Evolutionary conservation across 2,797 vertebrate species (phyloP).

Genomic region (Falco berigora): DNA sequence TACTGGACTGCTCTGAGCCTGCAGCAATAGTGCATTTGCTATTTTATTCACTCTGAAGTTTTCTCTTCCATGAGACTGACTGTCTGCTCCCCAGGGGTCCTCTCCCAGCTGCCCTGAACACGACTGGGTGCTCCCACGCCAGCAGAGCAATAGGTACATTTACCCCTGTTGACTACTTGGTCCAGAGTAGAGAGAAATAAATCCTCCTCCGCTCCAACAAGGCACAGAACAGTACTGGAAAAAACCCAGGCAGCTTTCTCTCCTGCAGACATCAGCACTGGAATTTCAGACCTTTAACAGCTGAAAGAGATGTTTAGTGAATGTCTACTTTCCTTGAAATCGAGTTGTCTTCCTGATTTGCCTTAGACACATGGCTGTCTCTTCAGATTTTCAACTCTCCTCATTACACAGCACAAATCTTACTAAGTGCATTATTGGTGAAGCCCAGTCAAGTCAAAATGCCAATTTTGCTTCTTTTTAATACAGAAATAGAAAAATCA

Average conservation of each 20-base stretch:
- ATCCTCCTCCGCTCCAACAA: neutral
- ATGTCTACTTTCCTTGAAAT: neutral
- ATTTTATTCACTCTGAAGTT: neutral
- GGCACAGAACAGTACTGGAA: neutral
- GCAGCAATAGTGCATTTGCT: neutral
- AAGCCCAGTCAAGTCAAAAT: neutral
- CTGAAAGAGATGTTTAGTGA: neutral
- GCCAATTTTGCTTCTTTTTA: neutral
- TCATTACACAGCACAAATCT: neutral
- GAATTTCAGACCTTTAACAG: neutral
- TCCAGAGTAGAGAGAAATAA: neutral
- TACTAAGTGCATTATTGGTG: neutral
- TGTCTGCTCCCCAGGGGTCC: neutral
- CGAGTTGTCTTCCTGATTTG: neutral
- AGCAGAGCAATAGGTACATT: neutral
- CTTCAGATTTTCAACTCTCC: neutral
- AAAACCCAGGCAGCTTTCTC: neutral
- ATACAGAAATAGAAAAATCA: neutral
- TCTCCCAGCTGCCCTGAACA: neutral
- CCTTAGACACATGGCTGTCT: neutral
- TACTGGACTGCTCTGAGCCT: neutral
- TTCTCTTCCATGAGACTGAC: neutral
- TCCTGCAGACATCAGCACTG: neutral
- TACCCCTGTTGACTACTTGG: neutral
- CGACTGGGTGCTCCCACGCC: neutral